Conservation (phyloP, 2,888 invertebrate genomes). For the Nomada ruficornis region DNA sequence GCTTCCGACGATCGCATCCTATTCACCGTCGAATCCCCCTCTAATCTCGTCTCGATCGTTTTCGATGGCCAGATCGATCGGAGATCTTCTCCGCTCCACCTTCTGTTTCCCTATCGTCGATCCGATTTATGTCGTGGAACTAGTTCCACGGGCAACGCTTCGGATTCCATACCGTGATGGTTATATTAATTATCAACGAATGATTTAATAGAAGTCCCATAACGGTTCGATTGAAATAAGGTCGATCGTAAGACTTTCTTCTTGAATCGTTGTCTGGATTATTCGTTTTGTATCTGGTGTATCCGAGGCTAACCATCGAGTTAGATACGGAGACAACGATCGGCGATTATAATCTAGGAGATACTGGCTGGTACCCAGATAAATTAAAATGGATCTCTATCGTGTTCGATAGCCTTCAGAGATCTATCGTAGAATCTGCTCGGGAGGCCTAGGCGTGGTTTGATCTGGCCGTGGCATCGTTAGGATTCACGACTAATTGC, state of each 20-base stretch:
- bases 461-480: constrained; percentile 51
- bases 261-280: background rate
- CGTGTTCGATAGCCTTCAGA: constrained; percentile 31
- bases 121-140: too few species aligned
- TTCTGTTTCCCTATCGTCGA: background rate
- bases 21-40: background rate
- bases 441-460: constrained; percentile 49
- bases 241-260: background rate
- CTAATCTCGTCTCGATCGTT: constrained; percentile 10
- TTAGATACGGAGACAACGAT: constrained; percentile 25
- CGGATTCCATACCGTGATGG: too few species aligned
- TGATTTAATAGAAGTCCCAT: background rate
- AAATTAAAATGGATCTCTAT: constrained; percentile 50
- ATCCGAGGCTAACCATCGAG: background rate
- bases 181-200: background rate
- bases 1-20: constrained; percentile 36
- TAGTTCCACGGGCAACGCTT: too few species aligned
- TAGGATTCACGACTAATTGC: constrained; percentile 65
- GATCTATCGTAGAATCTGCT: constrained; percentile 24
- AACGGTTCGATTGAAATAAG: constrained; percentile 1
- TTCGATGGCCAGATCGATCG: constrained; percentile 1
- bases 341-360: constrained; percentile 20
- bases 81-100: background rate
- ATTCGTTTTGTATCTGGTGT: background rate
- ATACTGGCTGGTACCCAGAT: background rate